phyloP scores from a whole-genome alignment of 2,888 invertebrate genomes.

The Cephus rjabovi region DNA sequence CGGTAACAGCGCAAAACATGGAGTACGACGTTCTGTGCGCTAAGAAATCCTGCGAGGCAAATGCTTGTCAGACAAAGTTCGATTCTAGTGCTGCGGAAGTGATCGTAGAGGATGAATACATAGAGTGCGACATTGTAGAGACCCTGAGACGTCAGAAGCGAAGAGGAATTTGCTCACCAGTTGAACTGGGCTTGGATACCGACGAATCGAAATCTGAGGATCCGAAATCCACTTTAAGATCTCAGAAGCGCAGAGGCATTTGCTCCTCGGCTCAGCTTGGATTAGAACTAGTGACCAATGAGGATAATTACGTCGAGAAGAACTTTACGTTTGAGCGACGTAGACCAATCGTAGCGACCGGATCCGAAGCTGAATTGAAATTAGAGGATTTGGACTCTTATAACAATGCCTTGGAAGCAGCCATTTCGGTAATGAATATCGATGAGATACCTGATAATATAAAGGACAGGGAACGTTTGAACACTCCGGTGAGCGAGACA shows the following conservation, averaged over 20 bases:
- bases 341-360: conserved; percentile 12
- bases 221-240: conserved; percentile 64
- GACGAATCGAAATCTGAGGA: conserved; percentile 39
- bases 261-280: conserved; percentile 70
- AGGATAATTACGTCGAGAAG: conserved; percentile 38
- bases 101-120: conserved; percentile 14
- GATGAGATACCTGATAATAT: conserved; percentile 32
- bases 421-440: neutral
- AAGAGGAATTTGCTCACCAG: conserved; percentile 68
- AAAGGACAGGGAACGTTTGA: conserved; percentile 37
- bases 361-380: conserved; percentile 13
- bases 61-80: neutral
- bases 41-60: conserved; percentile 10
- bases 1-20: conserved; percentile 7
- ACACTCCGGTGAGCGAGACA: conserved; percentile 30
- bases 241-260: conserved; percentile 71
- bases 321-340: conserved; percentile 24
- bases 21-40: conserved; percentile 22
- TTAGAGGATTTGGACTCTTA: conserved; percentile 12
- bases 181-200: conserved; percentile 68
- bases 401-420: conserved; percentile 5
- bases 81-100: conserved; percentile 13
- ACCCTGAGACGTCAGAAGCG: conserved; percentile 48
- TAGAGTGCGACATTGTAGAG: conserved; percentile 26
- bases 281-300: conserved; percentile 41